A percentile compares a stretch with the other conserved stretches of the same genome.
phyloP scores from a whole-genome alignment of 2,113 vertebrate species.

The Numida meleagris region DNA sequence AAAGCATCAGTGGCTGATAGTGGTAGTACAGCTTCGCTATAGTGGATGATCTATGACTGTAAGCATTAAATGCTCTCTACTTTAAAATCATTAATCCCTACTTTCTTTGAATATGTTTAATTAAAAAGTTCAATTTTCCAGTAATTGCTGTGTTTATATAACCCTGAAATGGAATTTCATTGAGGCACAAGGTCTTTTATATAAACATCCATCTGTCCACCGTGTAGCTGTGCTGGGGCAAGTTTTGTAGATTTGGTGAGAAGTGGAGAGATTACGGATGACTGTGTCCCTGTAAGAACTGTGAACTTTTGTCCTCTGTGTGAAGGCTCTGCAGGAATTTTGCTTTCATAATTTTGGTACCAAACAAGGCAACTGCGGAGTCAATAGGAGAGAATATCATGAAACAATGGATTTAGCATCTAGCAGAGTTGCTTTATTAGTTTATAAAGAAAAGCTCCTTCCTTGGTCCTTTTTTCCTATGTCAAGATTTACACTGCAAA shows the following conservation, averaged over 20 bases:
- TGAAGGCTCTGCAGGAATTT: slow-evolving; percentile 1
- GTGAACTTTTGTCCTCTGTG: slow-evolving; percentile 46
- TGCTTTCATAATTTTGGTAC: slow-evolving; percentile 34
- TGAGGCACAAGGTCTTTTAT: slow-evolving; percentile 57
- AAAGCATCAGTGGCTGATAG: slow-evolving; percentile 19
- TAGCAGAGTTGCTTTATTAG: background rate
- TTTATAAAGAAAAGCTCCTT: background rate
- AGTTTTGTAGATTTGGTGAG: slow-evolving; percentile 20
- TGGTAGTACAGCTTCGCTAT: slow-evolving; percentile 31
- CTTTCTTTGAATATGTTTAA: slow-evolving; percentile 71
- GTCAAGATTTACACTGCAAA: background rate
- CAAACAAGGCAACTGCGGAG: background rate
- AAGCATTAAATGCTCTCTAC: slow-evolving; percentile 59
- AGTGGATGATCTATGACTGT: slow-evolving; percentile 48
- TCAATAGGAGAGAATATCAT: background rate
- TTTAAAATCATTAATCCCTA: slow-evolving; percentile 70
- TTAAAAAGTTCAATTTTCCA: slow-evolving; percentile 71
- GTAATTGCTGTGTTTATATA: slow-evolving; percentile 64
- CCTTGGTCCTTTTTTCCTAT: background rate
- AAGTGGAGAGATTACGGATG: background rate
- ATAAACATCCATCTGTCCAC: slow-evolving; percentile 66
- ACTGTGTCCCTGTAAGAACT: slow-evolving; percentile 54
- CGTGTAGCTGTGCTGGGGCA: background rate
- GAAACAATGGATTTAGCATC: background rate
- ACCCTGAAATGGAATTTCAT: slow-evolving; percentile 48